Percentiles rank a stretch among this genome's conserved stretches.
phyloP scores from a whole-genome alignment of 1,140 invertebrate genomes.

The Tetramorium alpestre region DNA sequence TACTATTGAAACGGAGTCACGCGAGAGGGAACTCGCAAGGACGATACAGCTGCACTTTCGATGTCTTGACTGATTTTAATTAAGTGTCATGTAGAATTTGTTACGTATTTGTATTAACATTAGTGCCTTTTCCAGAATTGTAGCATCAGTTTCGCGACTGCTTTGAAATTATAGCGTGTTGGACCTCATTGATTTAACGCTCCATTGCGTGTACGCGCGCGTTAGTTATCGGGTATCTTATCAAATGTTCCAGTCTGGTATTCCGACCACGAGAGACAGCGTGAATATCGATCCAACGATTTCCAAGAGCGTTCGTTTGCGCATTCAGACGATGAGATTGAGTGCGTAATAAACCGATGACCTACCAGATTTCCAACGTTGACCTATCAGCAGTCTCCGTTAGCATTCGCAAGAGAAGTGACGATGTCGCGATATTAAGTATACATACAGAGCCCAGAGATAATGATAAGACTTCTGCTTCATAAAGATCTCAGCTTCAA shows the following conservation, averaged over 20 bases:
- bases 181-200: conserved; percentile 7
- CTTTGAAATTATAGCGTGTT: neutral
- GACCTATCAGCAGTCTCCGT: conserved; percentile 11
- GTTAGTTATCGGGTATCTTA: conserved; percentile 49
- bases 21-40: conserved; percentile 26
- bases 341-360: conserved; percentile 48
- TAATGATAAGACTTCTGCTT: conserved; percentile 54
- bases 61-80: conserved; percentile 5
- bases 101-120: neutral
- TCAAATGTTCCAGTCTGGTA: conserved; percentile 33
- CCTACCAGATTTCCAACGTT: conserved; percentile 38
- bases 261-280: conserved; percentile 14
- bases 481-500: conserved; percentile 30
- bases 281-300: conserved; percentile 51
- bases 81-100: neutral
- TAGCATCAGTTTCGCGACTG: neutral
- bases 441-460: neutral
- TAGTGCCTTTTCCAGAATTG: neutral
- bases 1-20: conserved; percentile 2
- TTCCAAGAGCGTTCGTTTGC: conserved; percentile 13
- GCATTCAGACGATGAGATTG: conserved; percentile 1
- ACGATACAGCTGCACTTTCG: conserved; percentile 42
- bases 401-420: conserved; percentile 8
- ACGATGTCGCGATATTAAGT: conserved; percentile 36
- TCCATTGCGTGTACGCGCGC: neutral